Conservation (phyloP, 2,797 vertebrate species). For the Clamator glandarius region DNA sequence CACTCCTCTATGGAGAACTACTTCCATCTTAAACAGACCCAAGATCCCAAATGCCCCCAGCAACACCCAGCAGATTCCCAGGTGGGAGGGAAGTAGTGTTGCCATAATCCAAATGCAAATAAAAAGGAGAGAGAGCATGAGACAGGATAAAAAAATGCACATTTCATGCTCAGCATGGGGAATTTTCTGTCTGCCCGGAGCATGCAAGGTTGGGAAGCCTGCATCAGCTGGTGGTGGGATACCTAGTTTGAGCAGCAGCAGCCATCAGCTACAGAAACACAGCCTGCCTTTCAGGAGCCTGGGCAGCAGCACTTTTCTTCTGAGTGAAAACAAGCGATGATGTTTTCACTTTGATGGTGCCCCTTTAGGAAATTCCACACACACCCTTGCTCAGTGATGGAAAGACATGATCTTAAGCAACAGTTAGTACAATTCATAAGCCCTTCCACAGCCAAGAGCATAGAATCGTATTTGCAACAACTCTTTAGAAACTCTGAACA, state of each 20-base stretch:
- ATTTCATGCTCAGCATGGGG: not conserved
- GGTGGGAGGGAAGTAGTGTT: not conserved
- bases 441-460: not conserved
- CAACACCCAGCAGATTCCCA: not conserved
- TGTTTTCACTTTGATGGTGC: not conserved
- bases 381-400: not conserved
- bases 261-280: not conserved
- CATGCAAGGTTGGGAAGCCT: accelerated
- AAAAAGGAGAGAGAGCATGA: not conserved
- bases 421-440: not conserved
- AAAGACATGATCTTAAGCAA: not conserved
- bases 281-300: not conserved
- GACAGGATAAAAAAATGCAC: not conserved
- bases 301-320: not conserved
- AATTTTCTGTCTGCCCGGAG: not conserved
- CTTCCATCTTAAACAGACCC: not conserved
- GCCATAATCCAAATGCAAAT: not conserved
- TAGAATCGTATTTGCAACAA: not conserved
- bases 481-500: not conserved
- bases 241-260: not conserved
- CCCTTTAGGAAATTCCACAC: not conserved
- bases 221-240: not conserved
- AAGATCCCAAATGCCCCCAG: not conserved
- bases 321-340: not conserved
- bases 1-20: not conserved